Evolutionary conservation across 1,140 invertebrate genomes (phyloP), one percentile per base, ranked within the genome.

Genomic region (Carposina sasakii): DNA sequence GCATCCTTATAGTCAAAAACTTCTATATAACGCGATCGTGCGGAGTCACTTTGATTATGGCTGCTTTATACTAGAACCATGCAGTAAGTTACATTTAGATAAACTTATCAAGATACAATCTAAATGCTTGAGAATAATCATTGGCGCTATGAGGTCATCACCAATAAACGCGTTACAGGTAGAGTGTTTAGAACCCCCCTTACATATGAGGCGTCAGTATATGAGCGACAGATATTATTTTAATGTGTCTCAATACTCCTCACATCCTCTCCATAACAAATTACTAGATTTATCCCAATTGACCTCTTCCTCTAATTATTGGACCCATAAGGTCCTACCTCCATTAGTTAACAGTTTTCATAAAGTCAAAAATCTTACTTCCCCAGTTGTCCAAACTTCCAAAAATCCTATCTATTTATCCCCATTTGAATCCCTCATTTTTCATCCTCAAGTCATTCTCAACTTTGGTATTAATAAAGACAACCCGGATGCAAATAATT

Each of bases 91-190:
- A 8, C 3, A 13, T 9, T 12, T 39, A 1, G 4, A 16, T 8
- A 37, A 23, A 23, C 8, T 37, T 0, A 36, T 24, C 12, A 40
- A 22, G 12, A 28, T 48, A 2, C 46, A 48, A 12, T 24, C 33
- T 8, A 28, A 19, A 20, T 39, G 13, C 36, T 36, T 48, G 1
- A 12, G 46, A 39, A 28, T 48, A 10, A 39, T 48, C 12, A 2
- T 17, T 1, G 46, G 46, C 10, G 15, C 26, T 19, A 48, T 48
- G 46, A 48, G 40, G 16, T 48, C 46, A 2, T 28, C 46, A 5
- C 34, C 46, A 8, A 48, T 39, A 3, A 48, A 48, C 40, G 46
- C 46, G 9, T 15, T 48, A 2, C 46, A 39, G 22, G 34, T 48
- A 6, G 46, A 48, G 21, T 48, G 46, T 24, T 2, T 16, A 1